phyloP scores from a whole-genome alignment of 2,888 invertebrate genomes.

The Leucania comma region DNA sequence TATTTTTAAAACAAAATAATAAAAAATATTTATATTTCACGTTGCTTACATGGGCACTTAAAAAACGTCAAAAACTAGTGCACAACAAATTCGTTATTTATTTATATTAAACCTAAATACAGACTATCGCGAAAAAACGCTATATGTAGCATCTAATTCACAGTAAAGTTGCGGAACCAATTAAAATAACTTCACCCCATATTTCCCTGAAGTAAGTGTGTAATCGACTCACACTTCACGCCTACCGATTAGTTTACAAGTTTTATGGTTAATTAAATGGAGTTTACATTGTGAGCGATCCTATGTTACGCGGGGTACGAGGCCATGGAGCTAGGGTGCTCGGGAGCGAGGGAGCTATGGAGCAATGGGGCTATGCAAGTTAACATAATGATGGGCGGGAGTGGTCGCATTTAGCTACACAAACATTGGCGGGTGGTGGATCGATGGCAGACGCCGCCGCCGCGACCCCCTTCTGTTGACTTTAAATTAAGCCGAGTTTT shows the following conservation, averaged over 20 bases:
- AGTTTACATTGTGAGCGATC: constrained; percentile 36
- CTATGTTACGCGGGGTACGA: constrained; percentile 22
- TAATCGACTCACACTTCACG: constrained; percentile 42
- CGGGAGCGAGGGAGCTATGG: constrained; percentile 1
- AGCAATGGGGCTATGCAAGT: constrained; percentile 44
- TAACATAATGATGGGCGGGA: constrained; percentile 54
- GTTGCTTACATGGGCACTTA: no score
- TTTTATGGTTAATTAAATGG: constrained; percentile 32
- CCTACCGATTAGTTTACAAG: constrained; percentile 47
- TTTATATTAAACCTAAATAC: neutral
- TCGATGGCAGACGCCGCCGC: constrained; percentile 62
- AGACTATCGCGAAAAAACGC: constrained; percentile 10
- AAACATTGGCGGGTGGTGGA: constrained; percentile 60
- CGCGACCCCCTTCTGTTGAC: constrained; percentile 64
- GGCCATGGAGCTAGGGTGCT: neutral
- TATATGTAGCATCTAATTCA: constrained; percentile 11
- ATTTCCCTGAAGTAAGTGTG: constrained; percentile 44
- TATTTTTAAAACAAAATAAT: no score
- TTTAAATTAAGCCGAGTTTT: constrained; percentile 68
- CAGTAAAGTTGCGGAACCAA: constrained; percentile 44
- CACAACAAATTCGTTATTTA: neutral
- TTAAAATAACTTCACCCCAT: constrained; percentile 51
- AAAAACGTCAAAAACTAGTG: no score
- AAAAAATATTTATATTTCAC: no score
- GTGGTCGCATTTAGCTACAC: constrained; percentile 62